Evolutionary conservation across 1,140 invertebrate genomes (phyloP), one percentile per base, ranked within the genome.

Genomic region (Drosophila arizonae): DNA sequence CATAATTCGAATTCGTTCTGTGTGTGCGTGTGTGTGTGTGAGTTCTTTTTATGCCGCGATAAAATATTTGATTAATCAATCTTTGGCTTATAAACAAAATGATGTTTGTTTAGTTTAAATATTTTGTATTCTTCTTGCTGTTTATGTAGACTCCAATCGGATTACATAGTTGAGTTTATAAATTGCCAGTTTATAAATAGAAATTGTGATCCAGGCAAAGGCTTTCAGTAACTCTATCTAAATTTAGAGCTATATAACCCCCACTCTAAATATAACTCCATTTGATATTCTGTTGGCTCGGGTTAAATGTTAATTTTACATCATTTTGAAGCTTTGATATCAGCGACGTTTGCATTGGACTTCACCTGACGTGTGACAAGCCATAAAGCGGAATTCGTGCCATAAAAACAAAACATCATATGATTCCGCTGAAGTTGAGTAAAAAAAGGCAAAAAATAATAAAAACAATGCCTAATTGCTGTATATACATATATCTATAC

Each of bases 391-490:
- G 28, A 30, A 30, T 30, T 30, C 4, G 28, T 6, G 28, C 33
- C 6, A 33, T 33, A 33, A 33, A 33, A 33, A 33, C 1, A 33
- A 33, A 30, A 30, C 28, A 33, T 45, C 41, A 70, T 50, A 60
- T 56, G 51, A 71, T 56, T 71, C 60, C n/a, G 56, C 6, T 55
- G 10, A 51, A 33, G 6, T 33, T 33, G 33, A 33, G 33, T 33
- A 33, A 8, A 9, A 30, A 30, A 30, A 6, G 6, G 4, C 28
- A 30, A 30, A 30, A 30, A 30, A 30, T 30, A 30, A 30, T 30
- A 30, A 33, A 33, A 8, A 10, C 9, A 33, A 33, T 33, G 33
- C 9, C 33, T 1, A 9, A 30, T 30, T 30, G 24, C 13, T 46
- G 30, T 50, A n/a, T 36, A 6, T 51, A 63, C 0, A 36, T 36